Base-by-base conservation (phyloP, 2,113 vertebrate genomes). In the Halichoeres trimaculatus region DNA sequence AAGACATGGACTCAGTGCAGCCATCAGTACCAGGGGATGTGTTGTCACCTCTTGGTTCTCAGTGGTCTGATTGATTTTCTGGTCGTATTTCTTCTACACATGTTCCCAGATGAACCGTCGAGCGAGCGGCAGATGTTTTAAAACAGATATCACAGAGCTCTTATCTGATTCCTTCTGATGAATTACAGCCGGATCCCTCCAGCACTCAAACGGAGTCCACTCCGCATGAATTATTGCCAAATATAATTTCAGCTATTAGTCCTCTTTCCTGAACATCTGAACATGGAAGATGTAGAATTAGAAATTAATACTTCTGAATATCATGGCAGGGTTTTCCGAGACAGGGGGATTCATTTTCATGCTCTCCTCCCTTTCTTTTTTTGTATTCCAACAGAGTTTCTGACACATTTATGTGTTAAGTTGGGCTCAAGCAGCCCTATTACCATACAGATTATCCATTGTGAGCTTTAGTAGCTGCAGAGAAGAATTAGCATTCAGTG, bases 171-270 rank as follows among this genome's bases (percentile, higher is more conserved):
- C 95, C 88, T 93, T 91, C 93, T 94, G 95, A 97, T 95, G 95
- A 97, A 96, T 97, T 95, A 95, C 89, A 94, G 93, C 89, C 22
- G 88, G 90, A 93, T 92, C 93, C 93, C 94, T 92, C 93, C 94
- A 94, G 95, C 90, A 94, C 95, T 95, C 95, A 95, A 86, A 89
- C 85, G 79, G 95, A 96, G 95, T 94, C 94, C 94, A 93, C 95
- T 94, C 92, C 90, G 93, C 94, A 97, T 97, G 94, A 97, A 97
- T 97, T 96, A 97, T 97, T 96, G 96, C 95, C 95, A 96, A 95
- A 96, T 96, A 96, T 96, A 96, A 98, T 96, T 96, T 95, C 95
- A 93, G 91, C 96, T 95, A 96, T 97, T 96, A 96, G 95, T 94
- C 93, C 94, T 94, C 94, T 94, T 95, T 81, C 95, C 94, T 95